Conservation (phyloP, 2,888 invertebrate genomes). For the Dermolepida albohirtum region DNA sequence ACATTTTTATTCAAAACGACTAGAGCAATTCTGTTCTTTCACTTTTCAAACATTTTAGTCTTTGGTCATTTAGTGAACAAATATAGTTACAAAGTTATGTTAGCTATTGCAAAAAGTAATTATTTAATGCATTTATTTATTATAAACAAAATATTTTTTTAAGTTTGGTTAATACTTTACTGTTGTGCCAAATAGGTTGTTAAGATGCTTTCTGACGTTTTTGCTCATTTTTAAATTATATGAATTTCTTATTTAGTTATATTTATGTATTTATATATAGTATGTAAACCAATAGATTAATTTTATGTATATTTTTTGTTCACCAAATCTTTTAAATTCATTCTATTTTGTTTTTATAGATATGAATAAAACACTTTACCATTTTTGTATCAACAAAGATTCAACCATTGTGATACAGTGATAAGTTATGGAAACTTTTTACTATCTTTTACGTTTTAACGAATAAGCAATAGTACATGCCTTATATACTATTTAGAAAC, state of each 20-base stretch:
- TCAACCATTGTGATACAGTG: conserved; percentile 41
- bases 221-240: conserved; percentile 35
- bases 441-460: conserved; percentile 29
- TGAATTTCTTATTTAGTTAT: conserved; percentile 27
- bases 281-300: conserved; percentile 26
- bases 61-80: too few species aligned
- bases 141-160: not conserved
- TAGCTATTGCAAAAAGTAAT: conserved; percentile 17
- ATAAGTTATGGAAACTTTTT: conserved; percentile 21
- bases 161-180: conserved; percentile 31
- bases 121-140: conserved; percentile 22
- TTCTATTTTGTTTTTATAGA: conserved; percentile 1
- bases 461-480: conserved; percentile 43
- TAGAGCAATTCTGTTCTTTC: too few species aligned
- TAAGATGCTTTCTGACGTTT: conserved; percentile 26
- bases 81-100: not conserved
- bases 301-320: conserved; percentile 1
- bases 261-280: conserved; percentile 23
- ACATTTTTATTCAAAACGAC: too few species aligned
- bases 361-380: conserved; percentile 13
- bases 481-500: conserved; percentile 35
- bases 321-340: conserved; percentile 6
- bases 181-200: conserved; percentile 43
- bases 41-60: too few species aligned
- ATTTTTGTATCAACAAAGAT: conserved; percentile 16